These are phyloP conservation scores for Agrilus biguttatus DNA, from an alignment of 2,888 invertebrate genomes.

Conservation along the genomic window DNA sequence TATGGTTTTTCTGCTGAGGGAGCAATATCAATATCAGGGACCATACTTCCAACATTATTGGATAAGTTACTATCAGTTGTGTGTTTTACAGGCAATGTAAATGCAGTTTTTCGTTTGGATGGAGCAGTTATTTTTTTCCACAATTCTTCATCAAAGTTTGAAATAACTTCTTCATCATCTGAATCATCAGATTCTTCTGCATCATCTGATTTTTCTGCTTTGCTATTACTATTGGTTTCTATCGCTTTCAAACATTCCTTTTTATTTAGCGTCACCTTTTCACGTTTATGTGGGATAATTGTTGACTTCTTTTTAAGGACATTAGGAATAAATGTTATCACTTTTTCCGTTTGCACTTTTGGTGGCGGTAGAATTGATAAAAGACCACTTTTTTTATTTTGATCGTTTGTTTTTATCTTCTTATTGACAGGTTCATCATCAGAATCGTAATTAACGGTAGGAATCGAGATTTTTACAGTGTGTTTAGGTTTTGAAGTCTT, in stretches of 20 bases:
- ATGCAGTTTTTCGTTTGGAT: slow-evolving; percentile 26
- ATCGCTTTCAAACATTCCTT: slow-evolving; percentile 21
- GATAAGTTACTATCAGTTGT: slow-evolving; percentile 20
- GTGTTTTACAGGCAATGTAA: not conserved
- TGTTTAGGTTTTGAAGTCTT: slow-evolving; percentile 16
- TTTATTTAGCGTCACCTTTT: not conserved
- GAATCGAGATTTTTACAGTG: slow-evolving; percentile 49
- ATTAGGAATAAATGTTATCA: slow-evolving; percentile 32
- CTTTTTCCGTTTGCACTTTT: slow-evolving; percentile 29
- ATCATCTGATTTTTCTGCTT: slow-evolving; percentile 11
- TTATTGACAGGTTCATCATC: slow-evolving; percentile 28
- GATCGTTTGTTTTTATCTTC: slow-evolving; percentile 6
- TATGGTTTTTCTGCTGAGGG: slow-evolving; percentile 32
- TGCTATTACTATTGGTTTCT: slow-evolving; percentile 8
- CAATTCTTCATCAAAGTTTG: slow-evolving; percentile 29
- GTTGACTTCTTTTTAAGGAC: slow-evolving; percentile 30
- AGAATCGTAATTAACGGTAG: slow-evolving; percentile 49
- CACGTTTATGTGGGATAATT: not conserved
- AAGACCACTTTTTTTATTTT: slow-evolving; percentile 49
- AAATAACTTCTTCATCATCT: slow-evolving; percentile 34
- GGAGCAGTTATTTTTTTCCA: slow-evolving; percentile 35
- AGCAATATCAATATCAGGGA: slow-evolving; percentile 30
- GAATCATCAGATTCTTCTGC: slow-evolving; percentile 37
- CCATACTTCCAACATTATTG: slow-evolving; percentile 26
- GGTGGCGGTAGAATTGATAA: slow-evolving; percentile 58